phyloP scores from a whole-genome alignment of 2,888 invertebrate species.

The Bugula neritina region DNA sequence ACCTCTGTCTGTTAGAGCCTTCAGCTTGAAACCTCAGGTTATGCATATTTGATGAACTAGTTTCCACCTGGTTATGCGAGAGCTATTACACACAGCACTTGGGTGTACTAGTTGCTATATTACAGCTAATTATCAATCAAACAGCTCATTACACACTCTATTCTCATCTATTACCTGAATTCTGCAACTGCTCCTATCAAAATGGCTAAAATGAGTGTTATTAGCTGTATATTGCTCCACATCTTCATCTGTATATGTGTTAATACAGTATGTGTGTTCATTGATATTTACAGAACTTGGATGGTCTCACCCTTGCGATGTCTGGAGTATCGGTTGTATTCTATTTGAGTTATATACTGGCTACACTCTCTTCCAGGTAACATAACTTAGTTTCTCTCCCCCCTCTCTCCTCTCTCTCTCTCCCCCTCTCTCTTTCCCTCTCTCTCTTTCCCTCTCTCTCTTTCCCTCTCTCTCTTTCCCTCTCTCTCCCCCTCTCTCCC shows the following conservation, averaged over 20 bases:
- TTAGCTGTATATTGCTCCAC: not conserved
- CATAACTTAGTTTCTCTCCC: conserved; percentile 30
- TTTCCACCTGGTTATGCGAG: no score
- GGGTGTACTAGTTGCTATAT: no score
- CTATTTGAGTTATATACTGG: conserved; percentile 36
- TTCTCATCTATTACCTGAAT: not conserved
- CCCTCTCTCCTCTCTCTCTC: not conserved
- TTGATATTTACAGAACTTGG: conserved; percentile 32
- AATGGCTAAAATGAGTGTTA: not conserved
- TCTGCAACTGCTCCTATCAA: not conserved
- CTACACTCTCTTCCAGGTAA: conserved; percentile 32
- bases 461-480: conserved; percentile 29
- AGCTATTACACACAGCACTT: no score
- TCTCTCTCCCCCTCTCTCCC: conserved; percentile 28
- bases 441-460: conserved; percentile 32
- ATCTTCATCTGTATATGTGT: no score
- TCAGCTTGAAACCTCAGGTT: no score
- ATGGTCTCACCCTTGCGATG: conserved; percentile 38
- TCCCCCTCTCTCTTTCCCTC: conserved; percentile 7
- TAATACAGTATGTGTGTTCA: not conserved
- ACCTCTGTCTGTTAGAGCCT: no score
- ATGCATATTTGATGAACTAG: no score
- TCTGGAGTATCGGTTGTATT: conserved; percentile 37
- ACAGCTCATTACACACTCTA: no score
- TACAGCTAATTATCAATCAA: no score